Evolutionary conservation across 2,888 invertebrate species (phyloP), one percentile per base, ranked within the genome.

Genomic region (Clitarchus hookeri): DNA sequence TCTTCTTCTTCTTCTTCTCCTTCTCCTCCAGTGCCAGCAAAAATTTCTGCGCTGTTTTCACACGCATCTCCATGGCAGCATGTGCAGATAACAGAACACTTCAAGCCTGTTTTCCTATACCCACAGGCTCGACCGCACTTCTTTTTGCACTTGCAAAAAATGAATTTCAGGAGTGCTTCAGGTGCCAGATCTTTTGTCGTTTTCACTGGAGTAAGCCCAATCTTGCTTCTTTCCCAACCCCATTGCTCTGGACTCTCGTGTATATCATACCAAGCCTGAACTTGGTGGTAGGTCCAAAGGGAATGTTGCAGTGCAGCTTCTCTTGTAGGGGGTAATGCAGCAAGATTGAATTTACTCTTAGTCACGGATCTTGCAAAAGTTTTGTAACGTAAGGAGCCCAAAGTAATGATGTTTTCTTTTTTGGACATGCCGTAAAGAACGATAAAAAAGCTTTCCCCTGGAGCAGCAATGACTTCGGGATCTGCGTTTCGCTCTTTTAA

Each of bases 251-350:
- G n/a, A n/a, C n/a, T n/a, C n/a, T n/a, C n/a, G n/a, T n/a, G n/a
- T n/a, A n/a, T n/a, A n/a, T n/a, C n/a, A 6, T 86, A 87, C 88
- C 87, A 88, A 85, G 86, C 85, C 84, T 88, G 88, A 48, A 88
- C 87, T 84, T 88, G 88, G 83, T 88, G 87, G 87, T 88, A 89
- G 36, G 87, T 87, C 85, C 87, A 85, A 85, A 88, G 88, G 80
- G 88, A 88, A 87, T 89, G 88, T 88, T 86, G 87, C 85, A 87
- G 85, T 83, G 89, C 88, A 85, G 89, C 88, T 84, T 87, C 88
- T 87, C 87, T 84, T 87, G 44, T 84, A 48, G n/a, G 48, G 84
- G 84, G 23, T 44, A n/a, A 44, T n/a, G 84, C n/a, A 48, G 48
- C 25, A 86, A 89, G 65, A 87, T 89, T 88, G 84, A 87, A 87